These are phyloP conservation scores for Mastomys natalensis DNA, from an alignment of 2,113 vertebrate genomes.

Conservation along the genomic window DNA sequence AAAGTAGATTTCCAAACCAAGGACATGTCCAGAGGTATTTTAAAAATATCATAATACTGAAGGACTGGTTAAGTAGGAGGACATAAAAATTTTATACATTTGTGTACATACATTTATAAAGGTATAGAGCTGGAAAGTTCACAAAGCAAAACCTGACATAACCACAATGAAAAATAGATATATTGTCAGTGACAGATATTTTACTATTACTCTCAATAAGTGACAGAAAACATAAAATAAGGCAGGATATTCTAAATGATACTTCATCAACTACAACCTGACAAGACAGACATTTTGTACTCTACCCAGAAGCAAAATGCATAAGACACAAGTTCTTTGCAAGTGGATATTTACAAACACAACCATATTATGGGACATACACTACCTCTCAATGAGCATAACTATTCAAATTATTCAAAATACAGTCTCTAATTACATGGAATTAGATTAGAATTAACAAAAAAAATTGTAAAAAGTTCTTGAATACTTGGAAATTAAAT, in stretches of 20 bases:
- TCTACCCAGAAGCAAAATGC: not conserved
- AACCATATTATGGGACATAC: not conserved
- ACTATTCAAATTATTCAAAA: constrained; percentile 40
- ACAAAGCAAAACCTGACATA: constrained; percentile 23
- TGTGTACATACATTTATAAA: not conserved
- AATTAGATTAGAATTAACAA: constrained; percentile 38
- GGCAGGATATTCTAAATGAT: not conserved
- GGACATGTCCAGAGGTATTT: not conserved
- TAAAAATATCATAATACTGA: not conserved
- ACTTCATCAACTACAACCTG: not conserved
- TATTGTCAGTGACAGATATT: not conserved
- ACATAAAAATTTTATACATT: constrained; percentile 21
- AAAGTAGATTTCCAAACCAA: constrained; percentile 25
- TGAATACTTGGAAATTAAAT: constrained; percentile 27
- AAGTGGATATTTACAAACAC: constrained; percentile 32
- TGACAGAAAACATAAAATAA: not conserved
- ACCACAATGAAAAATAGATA: not conserved
- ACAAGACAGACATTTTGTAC: not conserved
- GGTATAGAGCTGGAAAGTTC: constrained; percentile 1
- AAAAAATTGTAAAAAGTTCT: constrained; percentile 45
- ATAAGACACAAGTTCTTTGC: constrained; percentile 9
- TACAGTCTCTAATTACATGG: constrained; percentile 1
- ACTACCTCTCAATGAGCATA: not conserved
- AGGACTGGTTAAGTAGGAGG: not conserved
- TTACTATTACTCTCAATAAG: not conserved